Conservation (phyloP, 2,797 vertebrate genomes). For the Macropus fuliginosus region DNA sequence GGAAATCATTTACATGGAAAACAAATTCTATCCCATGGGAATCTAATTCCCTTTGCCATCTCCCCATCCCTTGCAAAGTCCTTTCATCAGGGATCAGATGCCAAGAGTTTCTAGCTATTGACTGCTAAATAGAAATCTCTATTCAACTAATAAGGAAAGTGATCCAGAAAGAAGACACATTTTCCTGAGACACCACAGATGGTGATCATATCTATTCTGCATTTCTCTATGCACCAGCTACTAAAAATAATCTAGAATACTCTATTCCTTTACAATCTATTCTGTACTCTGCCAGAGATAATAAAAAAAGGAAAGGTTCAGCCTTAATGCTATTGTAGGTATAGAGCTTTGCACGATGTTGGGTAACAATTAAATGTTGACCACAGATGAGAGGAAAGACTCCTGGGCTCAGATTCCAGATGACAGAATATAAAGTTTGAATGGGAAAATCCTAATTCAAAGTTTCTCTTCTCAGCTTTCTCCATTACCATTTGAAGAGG, state of each 20-base stretch:
- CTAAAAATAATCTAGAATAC: not conserved
- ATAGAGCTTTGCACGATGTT: not conserved
- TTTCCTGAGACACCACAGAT: not conserved
- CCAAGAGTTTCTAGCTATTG: not conserved
- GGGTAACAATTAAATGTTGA: not conserved
- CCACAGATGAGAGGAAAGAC: not conserved
- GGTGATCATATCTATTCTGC: not conserved
- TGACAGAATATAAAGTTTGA: not conserved
- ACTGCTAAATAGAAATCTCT: slow-evolving; percentile 8
- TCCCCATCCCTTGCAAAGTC: not conserved
- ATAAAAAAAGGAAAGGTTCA: not conserved
- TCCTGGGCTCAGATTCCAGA: not conserved
- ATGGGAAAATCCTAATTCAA: not conserved
- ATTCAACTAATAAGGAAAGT: not conserved
- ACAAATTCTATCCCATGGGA: slow-evolving; percentile 15
- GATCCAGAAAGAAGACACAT: not conserved
- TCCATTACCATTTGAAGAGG: not conserved
- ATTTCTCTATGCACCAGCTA: not conserved
- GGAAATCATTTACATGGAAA: slow-evolving; percentile 15
- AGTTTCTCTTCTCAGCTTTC: not conserved
- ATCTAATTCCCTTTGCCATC: not conserved
- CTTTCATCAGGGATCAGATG: not conserved
- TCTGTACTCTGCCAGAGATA: not conserved
- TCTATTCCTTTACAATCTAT: not conserved
- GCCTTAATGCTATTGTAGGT: not conserved